phyloP scores from a whole-genome alignment of 2,113 vertebrate genomes.

The Astur gentilis region DNA sequence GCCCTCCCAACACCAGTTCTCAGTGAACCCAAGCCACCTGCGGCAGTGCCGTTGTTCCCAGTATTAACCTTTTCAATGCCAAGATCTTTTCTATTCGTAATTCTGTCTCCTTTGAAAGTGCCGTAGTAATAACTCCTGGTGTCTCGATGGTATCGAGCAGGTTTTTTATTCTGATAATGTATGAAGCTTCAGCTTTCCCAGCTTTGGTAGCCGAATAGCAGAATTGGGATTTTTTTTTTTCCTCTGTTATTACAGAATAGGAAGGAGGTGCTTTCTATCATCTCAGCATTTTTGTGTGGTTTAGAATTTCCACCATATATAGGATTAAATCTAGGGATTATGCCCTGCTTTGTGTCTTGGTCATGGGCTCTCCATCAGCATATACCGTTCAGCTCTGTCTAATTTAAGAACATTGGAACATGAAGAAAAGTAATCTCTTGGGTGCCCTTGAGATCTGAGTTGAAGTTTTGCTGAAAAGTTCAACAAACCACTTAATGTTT shows the following conservation, averaged over 20 bases:
- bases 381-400: neutral
- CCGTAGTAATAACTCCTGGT: neutral
- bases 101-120: neutral
- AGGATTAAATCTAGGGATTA: neutral
- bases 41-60: neutral
- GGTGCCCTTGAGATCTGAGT: neutral
- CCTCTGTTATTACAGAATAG: neutral
- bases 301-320: neutral
- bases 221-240: neutral
- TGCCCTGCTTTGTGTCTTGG: neutral
- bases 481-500: neutral
- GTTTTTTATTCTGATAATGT: neutral
- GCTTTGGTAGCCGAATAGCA: neutral
- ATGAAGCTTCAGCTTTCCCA: neutral
- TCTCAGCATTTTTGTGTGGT: neutral
- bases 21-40: neutral
- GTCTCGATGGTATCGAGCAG: neutral
- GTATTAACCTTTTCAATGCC: neutral
- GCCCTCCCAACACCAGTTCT: neutral
- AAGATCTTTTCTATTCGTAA: neutral
- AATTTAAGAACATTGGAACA: neutral
- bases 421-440: neutral
- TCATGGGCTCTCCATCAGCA: neutral
- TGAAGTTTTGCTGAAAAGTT: neutral
- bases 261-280: neutral